phyloP scores from a whole-genome alignment of 2,113 vertebrate genomes.

The Platichthys flesus region DNA sequence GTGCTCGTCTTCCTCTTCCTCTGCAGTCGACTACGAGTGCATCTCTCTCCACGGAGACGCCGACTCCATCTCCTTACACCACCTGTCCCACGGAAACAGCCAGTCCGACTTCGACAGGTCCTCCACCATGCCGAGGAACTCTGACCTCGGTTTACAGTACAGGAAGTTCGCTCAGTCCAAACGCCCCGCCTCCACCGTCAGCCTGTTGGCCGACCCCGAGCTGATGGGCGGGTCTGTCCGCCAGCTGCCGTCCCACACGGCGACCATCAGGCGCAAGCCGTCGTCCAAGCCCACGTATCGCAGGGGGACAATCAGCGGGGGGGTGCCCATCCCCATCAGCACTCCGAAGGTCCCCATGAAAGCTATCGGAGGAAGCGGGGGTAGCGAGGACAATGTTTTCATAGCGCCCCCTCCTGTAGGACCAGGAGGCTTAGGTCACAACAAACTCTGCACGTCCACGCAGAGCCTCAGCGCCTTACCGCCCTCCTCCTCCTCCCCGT shows the following conservation, averaged over 20 bases:
- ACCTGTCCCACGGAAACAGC: constrained; percentile 71
- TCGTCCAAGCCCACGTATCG: constrained; percentile 83
- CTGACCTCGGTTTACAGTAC: constrained; percentile 83
- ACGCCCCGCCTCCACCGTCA: constrained; percentile 84
- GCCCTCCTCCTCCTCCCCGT: constrained; percentile 60
- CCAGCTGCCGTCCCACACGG: constrained; percentile 77
- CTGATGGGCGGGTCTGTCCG: constrained; percentile 42
- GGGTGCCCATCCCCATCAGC: constrained; percentile 85
- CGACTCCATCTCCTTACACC: constrained; percentile 78
- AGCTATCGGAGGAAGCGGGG: constrained; percentile 2
- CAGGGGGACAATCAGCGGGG: constrained; percentile 84
- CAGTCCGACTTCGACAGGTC: constrained; percentile 86
- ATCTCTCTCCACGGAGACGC: constrained; percentile 81
- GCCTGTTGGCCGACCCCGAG: constrained; percentile 80
- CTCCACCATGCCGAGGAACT: constrained; percentile 86
- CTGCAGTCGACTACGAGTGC: constrained; percentile 83
- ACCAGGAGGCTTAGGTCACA: constrained; percentile 62
- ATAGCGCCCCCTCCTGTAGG: constrained; percentile 29
- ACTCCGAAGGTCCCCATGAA: constrained; percentile 84
- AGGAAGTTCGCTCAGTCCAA: constrained; percentile 83
- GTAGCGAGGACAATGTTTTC: constrained; percentile 66
- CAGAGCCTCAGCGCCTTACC: constrained; percentile 82
- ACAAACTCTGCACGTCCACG: constrained; percentile 80
- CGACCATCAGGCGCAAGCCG: constrained; percentile 86
- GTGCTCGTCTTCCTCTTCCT: neutral